Base-by-base conservation (phyloP, 2,888 invertebrate genomes). In the Machimus rusticus region DNA sequence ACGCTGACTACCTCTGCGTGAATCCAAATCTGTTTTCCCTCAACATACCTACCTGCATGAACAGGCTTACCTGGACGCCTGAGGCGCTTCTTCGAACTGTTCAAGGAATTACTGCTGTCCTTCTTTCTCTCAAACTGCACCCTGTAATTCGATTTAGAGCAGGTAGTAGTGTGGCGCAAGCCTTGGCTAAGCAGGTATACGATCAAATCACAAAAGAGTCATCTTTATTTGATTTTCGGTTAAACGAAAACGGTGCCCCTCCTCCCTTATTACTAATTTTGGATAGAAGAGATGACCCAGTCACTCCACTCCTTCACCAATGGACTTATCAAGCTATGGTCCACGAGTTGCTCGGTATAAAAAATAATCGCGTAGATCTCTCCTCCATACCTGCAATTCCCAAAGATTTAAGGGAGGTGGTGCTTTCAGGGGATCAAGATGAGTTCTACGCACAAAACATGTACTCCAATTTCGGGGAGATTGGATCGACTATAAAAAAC, bases 251-350 rank as follows among this genome's bases (percentile, higher is more conserved):
- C 46, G 95, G 95, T n/a, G 93, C 94, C 77, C 95, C 96, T 0
- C 94, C 95, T 57, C 97, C 98, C 0, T 93, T 98, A 89, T 92
- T 99, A 87, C 92, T 99, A 46, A 96, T 99, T 89, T 91, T 99
- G 55, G 99, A 99, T 92, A 94, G 99, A 89, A 94, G 97, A 90
- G 98, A 98, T 91, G 99, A 99, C 93, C 97, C 99, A 0, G 96
- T 99, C 8, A 99, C 99, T 0, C 99, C 99, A 0, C 93, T 99
- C 87, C 93, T 99, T 43, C 98, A 97, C 93, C 97, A 97, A 94
- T 99, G 99, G 99, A 99, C 99, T 0, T 99, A 99, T 93, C 99
- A 99, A 93, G 99, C 99, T 1, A 99, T 99, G 99, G 98, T 99
- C 12, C 99, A 99, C 93, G 99, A 99, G 93, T 93, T 99, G 86